Evolutionary conservation across 2,888 invertebrate species (phyloP).

Genomic region (Philopedon plagiatum): DNA sequence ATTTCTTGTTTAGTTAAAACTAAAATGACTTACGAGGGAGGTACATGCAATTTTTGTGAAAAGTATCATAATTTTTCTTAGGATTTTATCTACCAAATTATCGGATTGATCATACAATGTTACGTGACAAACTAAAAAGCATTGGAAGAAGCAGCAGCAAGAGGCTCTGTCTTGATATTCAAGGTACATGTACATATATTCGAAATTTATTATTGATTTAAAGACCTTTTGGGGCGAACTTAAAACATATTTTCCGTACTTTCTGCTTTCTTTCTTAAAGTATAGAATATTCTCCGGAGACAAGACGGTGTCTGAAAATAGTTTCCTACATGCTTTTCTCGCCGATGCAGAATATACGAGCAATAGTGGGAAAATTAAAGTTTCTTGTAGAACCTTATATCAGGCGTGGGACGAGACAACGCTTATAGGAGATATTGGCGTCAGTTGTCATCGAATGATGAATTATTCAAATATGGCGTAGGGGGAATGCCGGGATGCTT

Average conservation of each 20-base stretch:
- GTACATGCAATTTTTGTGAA: too few relatives aligned
- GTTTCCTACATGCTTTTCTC: neutral
- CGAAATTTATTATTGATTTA: constrained; percentile 48
- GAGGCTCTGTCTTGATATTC: constrained; percentile 29
- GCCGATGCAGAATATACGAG: neutral
- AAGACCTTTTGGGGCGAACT: constrained; percentile 42
- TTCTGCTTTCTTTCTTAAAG: constrained; percentile 28
- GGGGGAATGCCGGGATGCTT: too few relatives aligned
- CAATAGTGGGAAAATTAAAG: too few relatives aligned
- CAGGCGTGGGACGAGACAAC: too few relatives aligned
- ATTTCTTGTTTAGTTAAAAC: too few relatives aligned
- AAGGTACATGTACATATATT: constrained; percentile 34
- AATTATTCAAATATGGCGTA: too few relatives aligned
- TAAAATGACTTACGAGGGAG: too few relatives aligned
- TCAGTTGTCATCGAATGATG: too few relatives aligned
- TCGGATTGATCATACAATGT: constrained; percentile 25
- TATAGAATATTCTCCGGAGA: constrained; percentile 2
- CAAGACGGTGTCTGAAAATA: neutral
- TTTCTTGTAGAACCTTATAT: too few relatives aligned
- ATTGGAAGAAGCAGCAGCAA: constrained; percentile 6
- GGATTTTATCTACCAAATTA: constrained; percentile 29
- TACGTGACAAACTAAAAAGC: constrained; percentile 21
- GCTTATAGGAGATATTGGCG: too few relatives aligned
- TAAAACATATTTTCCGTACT: constrained; percentile 45
- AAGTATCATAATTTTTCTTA: too few relatives aligned